phyloP scores from a whole-genome alignment of 2,888 invertebrate species.

The Brachyptera putata region DNA sequence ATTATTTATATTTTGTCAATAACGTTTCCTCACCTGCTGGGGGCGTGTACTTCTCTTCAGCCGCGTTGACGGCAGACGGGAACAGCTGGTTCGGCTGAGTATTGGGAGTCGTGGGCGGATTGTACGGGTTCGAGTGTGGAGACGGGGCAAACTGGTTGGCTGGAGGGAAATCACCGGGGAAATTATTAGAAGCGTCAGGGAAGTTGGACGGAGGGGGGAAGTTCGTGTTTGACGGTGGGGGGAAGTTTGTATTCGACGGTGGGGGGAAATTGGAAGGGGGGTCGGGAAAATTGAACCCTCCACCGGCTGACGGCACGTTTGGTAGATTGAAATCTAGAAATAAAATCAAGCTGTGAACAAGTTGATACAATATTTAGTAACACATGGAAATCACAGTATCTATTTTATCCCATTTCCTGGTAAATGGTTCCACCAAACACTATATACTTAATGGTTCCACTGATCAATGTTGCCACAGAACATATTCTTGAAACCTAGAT shows the following conservation, averaged over 20 bases:
- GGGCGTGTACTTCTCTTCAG: background rate
- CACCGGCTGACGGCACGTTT: background rate
- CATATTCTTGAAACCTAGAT: too few species aligned
- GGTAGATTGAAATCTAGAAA: background rate
- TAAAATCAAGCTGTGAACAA: too few species aligned
- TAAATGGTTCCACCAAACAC: too few species aligned
- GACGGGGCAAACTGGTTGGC: background rate
- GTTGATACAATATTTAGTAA: too few species aligned
- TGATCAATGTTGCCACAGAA: too few species aligned
- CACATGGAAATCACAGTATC: too few species aligned
- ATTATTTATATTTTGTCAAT: too few species aligned
- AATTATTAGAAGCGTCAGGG: background rate
- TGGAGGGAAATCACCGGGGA: background rate
- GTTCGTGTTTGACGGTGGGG: conserved; percentile 5
- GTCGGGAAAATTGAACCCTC: conserved; percentile 4
- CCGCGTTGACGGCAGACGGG: background rate
- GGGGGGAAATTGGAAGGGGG: conserved; percentile 8
- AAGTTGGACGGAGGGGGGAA: conserved; percentile 6
- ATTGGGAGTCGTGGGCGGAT: conserved; percentile 23
- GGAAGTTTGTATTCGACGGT: background rate
- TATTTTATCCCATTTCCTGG: too few species aligned
- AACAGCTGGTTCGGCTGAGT: background rate
- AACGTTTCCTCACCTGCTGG: background rate
- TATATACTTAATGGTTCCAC: too few species aligned
- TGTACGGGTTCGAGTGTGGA: conserved; percentile 13